Percentiles rank a stretch among this genome's conserved stretches.
Conservation (phyloP, 2,797 vertebrate species). For the Apogon talboti region DNA sequence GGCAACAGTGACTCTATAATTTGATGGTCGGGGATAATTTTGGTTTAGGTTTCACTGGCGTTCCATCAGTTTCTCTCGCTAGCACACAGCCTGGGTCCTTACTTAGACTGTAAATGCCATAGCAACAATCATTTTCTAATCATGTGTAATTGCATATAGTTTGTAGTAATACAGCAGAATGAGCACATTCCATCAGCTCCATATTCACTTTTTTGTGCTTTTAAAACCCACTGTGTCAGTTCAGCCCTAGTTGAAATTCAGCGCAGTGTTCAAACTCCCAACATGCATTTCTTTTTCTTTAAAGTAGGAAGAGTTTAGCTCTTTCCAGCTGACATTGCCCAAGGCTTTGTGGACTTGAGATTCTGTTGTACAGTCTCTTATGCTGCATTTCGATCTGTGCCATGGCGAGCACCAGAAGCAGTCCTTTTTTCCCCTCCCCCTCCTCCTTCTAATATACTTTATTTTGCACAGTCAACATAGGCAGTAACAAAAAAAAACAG, state of each 20-base stretch:
- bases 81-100: neutral
- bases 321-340: slow-evolving; percentile 29
- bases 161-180: neutral
- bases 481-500: too few relatives aligned
- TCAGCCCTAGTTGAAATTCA: slow-evolving; percentile 31
- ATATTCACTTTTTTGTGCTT: neutral
- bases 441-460: too few relatives aligned
- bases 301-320: slow-evolving; percentile 29
- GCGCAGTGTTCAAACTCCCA: slow-evolving; percentile 21
- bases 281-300: slow-evolving; percentile 26
- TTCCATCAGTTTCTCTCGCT: slow-evolving; percentile 26
- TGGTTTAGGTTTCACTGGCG: slow-evolving; percentile 54
- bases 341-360: slow-evolving; percentile 36
- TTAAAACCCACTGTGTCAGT: neutral
- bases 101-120: slow-evolving; percentile 6
- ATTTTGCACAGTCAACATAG: slow-evolving; percentile 27
- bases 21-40: slow-evolving; percentile 62
- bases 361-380: slow-evolving; percentile 21
- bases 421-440: too few relatives aligned
- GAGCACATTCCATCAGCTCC: neutral
- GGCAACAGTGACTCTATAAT: slow-evolving; percentile 64
- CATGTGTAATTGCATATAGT: neutral
- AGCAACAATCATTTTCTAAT: neutral
- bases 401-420: slow-evolving; percentile 30
- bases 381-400: slow-evolving; percentile 36